phyloP scores from a whole-genome alignment of 2,113 vertebrate genomes.

The Chaenogobius annularis region DNA sequence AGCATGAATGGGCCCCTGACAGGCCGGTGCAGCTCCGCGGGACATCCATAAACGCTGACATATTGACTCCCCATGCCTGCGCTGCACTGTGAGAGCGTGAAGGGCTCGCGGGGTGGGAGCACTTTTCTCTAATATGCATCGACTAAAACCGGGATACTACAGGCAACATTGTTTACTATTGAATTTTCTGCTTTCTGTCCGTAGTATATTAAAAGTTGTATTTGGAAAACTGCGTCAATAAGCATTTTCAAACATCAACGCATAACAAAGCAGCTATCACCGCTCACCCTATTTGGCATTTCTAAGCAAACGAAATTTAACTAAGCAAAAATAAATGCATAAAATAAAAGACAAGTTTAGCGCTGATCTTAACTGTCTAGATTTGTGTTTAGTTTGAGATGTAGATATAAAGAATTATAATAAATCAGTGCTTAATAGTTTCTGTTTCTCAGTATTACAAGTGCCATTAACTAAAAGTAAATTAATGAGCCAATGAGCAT shows the following conservation, averaged over 20 bases:
- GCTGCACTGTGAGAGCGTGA: slow-evolving; percentile 85
- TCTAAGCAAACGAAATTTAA: background rate
- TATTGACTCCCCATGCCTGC: slow-evolving; percentile 85
- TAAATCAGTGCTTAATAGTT: background rate
- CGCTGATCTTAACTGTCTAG: background rate
- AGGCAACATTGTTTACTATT: slow-evolving; percentile 41
- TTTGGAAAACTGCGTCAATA: slow-evolving; percentile 10
- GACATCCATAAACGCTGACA: slow-evolving; percentile 91
- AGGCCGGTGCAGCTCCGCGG: slow-evolving; percentile 82
- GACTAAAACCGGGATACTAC: slow-evolving; percentile 50
- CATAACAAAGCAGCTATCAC: background rate
- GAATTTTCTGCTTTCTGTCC: slow-evolving; percentile 9
- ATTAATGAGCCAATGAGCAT: background rate
- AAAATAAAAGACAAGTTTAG: background rate
- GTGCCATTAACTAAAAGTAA: background rate
- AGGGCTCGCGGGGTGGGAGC: slow-evolving; percentile 73
- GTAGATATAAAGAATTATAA: background rate
- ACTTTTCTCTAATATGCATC: slow-evolving; percentile 55
- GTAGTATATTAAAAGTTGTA: background rate
- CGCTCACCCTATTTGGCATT: background rate
- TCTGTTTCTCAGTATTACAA: background rate
- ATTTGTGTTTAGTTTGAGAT: background rate
- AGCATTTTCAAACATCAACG: background rate
- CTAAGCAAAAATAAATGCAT: background rate
- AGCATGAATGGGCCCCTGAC: slow-evolving; percentile 88